phyloP scores from a whole-genome alignment of 1,140 invertebrate species.

The Pteromalus puparum region DNA sequence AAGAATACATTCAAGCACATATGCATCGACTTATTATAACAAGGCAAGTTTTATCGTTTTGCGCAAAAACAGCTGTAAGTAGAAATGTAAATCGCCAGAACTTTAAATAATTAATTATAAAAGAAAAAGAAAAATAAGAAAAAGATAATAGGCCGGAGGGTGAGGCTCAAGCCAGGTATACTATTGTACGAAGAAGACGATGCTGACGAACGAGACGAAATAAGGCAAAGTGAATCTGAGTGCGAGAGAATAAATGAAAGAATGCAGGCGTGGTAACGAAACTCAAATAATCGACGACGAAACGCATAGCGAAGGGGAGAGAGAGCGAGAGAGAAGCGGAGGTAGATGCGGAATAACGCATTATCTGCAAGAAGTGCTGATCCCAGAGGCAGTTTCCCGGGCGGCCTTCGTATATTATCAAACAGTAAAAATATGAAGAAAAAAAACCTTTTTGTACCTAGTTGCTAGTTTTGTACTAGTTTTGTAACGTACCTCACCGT shows the following conservation, averaged over 20 bases:
- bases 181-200: neutral
- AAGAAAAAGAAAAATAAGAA: neutral
- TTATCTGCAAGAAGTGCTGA: constrained; percentile 57
- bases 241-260: constrained; percentile 1
- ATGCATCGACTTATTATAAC: neutral
- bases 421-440: constrained; percentile 41
- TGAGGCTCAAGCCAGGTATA: neutral
- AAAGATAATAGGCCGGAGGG: constrained; percentile 9
- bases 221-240: neutral
- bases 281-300: neutral
- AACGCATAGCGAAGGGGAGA: neutral
- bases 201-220: neutral
- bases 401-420: constrained; percentile 67
- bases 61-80: too few species aligned
- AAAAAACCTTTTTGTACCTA: constrained; percentile 72
- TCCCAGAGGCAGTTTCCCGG: constrained; percentile 69
- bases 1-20: neutral
- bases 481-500: constrained; percentile 73
- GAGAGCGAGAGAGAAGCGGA: constrained; percentile 43
- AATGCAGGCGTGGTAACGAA: neutral
- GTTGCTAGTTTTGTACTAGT: constrained; percentile 76
- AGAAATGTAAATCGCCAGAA: neutral
- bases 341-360: constrained; percentile 34
- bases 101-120: constrained; percentile 3
- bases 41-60: too few species aligned